Evolutionary conservation across 2,888 invertebrate species (phyloP), one percentile per base, ranked within the genome.

Genomic region (Myathropa florea): DNA sequence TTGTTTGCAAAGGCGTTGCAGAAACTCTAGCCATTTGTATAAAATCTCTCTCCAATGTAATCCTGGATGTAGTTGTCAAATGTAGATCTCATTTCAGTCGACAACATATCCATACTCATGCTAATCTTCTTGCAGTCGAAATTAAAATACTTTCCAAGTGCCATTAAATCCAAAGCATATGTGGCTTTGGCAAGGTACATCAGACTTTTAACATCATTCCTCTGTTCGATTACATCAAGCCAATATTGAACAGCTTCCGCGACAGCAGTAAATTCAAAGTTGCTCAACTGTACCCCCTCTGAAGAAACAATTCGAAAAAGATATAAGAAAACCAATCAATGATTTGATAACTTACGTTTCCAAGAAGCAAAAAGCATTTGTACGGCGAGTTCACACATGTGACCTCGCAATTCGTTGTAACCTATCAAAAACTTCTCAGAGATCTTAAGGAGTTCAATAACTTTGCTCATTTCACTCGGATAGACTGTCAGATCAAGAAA

Each of bases 61-160:
- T 86, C 86, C 1, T 61, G 18, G 10, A 86, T 46, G n/a, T 86
- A 86, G 33, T 86, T 86, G 12, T 86, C 78, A 9, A 86, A 86
- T 33, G 83, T 21, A 23, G 7, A 18, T 57, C 26, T 65, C 10
- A 86, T 3, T 23, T 86, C 83, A 7, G 24, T 24, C 1, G 86
- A 57, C 4, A 86, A n/a, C 46, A 67, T 61, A 55, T 61, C 33
- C 12, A 83, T 71, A 9, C 83, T 78, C 2, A n/a, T 14, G 0
- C 57, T 70, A 28, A 86, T 86, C 46, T 86, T 86, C 10, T 24
- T 61, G 3, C 4, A 55, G 3, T 86, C 71, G 7, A 83, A 86
- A 46, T 57, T 24, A 2, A 46, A 36, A 10, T 4, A 57, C 3
- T 75, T 57, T 4, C 55, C 70, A 9, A 46, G 70, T 0, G 86